A percentile compares a stretch with the other conserved stretches of the same genome.
Evolutionary conservation across 2,888 invertebrate species (phyloP).

Genomic region (Amphimallon solstitiale): DNA sequence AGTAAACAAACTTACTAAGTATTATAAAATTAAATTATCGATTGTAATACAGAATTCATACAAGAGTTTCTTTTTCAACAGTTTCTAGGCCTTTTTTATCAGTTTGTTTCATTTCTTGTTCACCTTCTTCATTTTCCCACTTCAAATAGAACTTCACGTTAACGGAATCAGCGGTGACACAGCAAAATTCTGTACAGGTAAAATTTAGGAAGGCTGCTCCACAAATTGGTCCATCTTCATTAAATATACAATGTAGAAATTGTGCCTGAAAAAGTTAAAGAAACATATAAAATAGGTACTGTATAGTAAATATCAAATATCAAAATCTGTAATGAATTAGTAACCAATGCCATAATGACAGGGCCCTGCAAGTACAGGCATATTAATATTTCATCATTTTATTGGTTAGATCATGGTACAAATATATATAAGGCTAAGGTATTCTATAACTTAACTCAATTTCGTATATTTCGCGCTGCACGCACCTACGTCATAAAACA

Average conservation of each 20-base stretch:
- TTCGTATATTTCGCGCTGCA: no score
- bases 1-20: neutral
- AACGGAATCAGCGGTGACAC: constrained; percentile 45
- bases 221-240: constrained; percentile 46
- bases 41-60: constrained; percentile 21
- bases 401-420: no score
- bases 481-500: no score
- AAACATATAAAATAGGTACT: constrained; percentile 4
- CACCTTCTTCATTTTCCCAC: constrained; percentile 36
- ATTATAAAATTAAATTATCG: neutral
- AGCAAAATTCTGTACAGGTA: constrained; percentile 51
- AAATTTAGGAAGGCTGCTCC: constrained; percentile 50
- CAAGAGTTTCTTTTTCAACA: constrained; percentile 15
- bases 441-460: no score
- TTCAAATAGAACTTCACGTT: constrained; percentile 45
- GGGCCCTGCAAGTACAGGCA: no score
- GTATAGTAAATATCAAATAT: neutral
- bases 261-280: constrained; percentile 36
- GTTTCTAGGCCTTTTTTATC: neutral
- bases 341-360: no score
- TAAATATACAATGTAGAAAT: constrained; percentile 39
- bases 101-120: neutral
- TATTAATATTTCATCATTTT: no score
- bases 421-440: no score
- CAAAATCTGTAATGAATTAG: no score